These are phyloP conservation scores for Thunnus thynnus DNA, from an alignment of 2,113 vertebrate species.

Conservation along the genomic window DNA sequence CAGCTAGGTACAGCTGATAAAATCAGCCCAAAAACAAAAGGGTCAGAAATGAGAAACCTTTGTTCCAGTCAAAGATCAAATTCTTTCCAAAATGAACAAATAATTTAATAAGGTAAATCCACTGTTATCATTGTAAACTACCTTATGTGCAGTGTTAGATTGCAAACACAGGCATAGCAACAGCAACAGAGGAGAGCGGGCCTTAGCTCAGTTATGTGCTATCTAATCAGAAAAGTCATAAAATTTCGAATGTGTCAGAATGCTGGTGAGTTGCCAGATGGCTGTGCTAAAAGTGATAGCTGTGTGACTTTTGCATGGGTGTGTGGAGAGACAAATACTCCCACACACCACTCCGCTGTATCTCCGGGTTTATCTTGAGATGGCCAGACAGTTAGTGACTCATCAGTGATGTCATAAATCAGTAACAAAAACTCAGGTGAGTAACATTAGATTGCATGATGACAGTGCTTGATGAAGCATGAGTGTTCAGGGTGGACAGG, in stretches of 20 bases:
- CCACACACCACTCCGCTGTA: constrained; percentile 37
- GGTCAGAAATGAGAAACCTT: too few relatives aligned
- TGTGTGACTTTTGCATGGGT: constrained; percentile 44
- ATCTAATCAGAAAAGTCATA: constrained; percentile 63
- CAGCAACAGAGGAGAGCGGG: neutral
- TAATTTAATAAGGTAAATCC: neutral
- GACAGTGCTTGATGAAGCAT: constrained; percentile 24
- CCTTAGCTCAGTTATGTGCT: neutral
- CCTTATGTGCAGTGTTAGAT: neutral
- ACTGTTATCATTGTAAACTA: neutral
- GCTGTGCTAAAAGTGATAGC: constrained; percentile 27
- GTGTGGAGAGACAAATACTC: constrained; percentile 44
- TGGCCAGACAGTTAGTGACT: constrained; percentile 44
- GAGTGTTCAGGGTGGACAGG: constrained; percentile 23
- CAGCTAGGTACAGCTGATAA: too few relatives aligned
- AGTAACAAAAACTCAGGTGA: constrained; percentile 35
- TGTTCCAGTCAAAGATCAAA: neutral
- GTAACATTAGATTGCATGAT: constrained; percentile 43
- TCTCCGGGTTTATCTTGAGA: constrained; percentile 50
- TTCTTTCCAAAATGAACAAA: neutral
- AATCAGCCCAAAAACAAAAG: too few relatives aligned
- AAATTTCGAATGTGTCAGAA: constrained; percentile 4
- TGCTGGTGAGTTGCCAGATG: constrained; percentile 24
- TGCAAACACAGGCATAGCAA: neutral
- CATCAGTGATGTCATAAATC: constrained; percentile 39